Conservation (phyloP, 1,140 invertebrate genomes). For the Melanaphis sacchari region DNA sequence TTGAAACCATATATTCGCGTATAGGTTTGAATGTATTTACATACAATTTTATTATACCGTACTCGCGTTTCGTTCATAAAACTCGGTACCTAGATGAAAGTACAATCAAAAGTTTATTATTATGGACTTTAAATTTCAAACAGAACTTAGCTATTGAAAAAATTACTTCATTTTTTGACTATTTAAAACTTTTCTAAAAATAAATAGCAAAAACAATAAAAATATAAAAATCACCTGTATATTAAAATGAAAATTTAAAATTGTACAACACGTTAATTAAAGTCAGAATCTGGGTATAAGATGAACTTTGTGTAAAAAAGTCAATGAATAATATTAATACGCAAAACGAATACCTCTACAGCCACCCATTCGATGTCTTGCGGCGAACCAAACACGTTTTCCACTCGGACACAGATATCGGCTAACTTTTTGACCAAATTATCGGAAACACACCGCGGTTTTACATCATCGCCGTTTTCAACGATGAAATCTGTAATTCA, state of each 20-base stretch:
- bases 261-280: not conserved
- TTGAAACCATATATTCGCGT: not conserved
- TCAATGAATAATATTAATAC: not conserved
- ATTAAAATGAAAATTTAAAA: not conserved
- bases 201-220: not conserved
- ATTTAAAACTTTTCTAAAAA: not conserved
- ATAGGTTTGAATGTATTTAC: not conserved
- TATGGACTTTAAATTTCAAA: not conserved
- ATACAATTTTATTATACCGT: too few species aligned
- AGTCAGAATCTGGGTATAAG: not conserved
- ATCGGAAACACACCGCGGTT: not conserved
- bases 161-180: not conserved
- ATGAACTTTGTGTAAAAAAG: not conserved
- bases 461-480: not conserved
- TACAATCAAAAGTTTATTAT: not conserved
- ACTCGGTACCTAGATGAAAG: not conserved
- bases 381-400: constrained; percentile 61
- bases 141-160: not conserved
- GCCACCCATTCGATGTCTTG: constrained; percentile 82
- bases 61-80: not conserved
- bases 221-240: not conserved
- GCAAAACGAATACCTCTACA: constrained; percentile 64
- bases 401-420: not conserved
- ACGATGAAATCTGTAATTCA: not conserved
- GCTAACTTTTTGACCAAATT: not conserved